phyloP scores from a whole-genome alignment of 2,113 vertebrate species.

The Epinephelus lanceolatus region DNA sequence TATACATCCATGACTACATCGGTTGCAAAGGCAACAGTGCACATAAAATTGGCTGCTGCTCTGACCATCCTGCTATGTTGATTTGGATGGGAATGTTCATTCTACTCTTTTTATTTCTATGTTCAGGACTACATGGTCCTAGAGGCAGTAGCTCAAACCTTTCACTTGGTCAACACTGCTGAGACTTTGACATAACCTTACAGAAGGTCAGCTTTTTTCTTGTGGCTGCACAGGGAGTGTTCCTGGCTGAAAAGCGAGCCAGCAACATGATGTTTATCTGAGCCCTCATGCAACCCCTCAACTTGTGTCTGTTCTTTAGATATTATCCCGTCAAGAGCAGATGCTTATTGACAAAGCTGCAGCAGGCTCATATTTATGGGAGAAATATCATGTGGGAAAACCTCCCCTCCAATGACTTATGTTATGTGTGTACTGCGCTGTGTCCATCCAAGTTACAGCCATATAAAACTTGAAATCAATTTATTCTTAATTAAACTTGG shows the following conservation, averaged over 20 bases:
- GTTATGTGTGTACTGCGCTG: not conserved
- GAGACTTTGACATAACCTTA: not conserved
- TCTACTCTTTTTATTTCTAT: too few species aligned
- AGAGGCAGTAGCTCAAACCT: conserved; percentile 5
- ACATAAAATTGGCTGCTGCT: too few species aligned
- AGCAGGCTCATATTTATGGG: conserved; percentile 11
- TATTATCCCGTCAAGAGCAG: conserved; percentile 17
- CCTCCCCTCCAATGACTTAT: conserved; percentile 25
- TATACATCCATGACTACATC: too few species aligned
- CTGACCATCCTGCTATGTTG: too few species aligned
- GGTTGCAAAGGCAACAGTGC: too few species aligned
- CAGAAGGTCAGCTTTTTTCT: conserved; percentile 2
- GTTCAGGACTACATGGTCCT: conserved; percentile 21
- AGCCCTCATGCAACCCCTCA: conserved; percentile 13
- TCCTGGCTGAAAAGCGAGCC: not conserved
- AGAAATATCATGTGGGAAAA: conserved; percentile 6
- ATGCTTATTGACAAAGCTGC: conserved; percentile 30
- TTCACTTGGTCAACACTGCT: conserved; percentile 21
- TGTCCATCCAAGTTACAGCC: conserved; percentile 40
- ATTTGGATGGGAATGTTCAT: too few species aligned
- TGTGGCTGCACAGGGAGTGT: not conserved
- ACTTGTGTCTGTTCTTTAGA: conserved; percentile 36
- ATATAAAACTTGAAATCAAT: conserved; percentile 54
- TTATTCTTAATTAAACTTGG: conserved; percentile 51
- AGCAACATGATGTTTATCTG: conserved; percentile 20